These are phyloP conservation scores for Acromyrmex charruanus DNA, from an alignment of 1,140 invertebrate species.

Conservation along the genomic window DNA sequence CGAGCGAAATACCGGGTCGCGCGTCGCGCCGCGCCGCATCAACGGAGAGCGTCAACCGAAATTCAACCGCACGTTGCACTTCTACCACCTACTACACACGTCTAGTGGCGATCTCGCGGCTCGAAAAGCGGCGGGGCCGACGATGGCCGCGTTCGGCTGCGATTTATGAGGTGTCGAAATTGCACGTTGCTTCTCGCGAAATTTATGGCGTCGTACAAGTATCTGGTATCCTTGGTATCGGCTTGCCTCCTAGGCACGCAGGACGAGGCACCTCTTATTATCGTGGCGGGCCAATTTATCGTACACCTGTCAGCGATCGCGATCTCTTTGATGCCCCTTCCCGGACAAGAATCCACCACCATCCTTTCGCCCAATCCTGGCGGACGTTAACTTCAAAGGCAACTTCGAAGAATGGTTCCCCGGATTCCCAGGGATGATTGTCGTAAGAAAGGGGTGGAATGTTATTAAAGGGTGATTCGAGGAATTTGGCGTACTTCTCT, in stretches of 20 bases:
- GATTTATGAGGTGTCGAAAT: conserved; percentile 81
- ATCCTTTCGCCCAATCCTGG: conserved; percentile 41
- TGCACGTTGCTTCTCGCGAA: conserved; percentile 74
- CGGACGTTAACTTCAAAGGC: conserved; percentile 73
- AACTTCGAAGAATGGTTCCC: conserved; percentile 66
- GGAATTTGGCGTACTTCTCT: conserved; percentile 57
- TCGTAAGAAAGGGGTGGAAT: conserved; percentile 74
- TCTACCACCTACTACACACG: neutral
- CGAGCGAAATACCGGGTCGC: conserved; percentile 8
- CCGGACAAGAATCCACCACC: conserved; percentile 9
- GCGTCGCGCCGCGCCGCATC: neutral
- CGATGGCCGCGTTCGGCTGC: conserved; percentile 31
- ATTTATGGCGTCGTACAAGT: conserved; percentile 68
- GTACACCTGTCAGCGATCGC: conserved; percentile 76
- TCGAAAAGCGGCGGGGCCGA: conserved; percentile 15
- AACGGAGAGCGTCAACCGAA: conserved; percentile 37
- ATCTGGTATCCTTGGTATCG: conserved; percentile 66
- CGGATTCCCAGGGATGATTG: conserved; percentile 65
- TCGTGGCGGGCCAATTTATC: conserved; percentile 73
- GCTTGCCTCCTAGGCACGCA: conserved; percentile 65
- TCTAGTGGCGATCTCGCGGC: conserved; percentile 27
- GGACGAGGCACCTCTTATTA: conserved; percentile 70
- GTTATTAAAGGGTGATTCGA: conserved; percentile 73
- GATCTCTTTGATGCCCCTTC: conserved; percentile 74
- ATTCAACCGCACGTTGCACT: conserved; percentile 40